These are phyloP conservation scores for Turdus rufiventris DNA, from an alignment of 2,113 vertebrate species.

Conservation along the genomic window DNA sequence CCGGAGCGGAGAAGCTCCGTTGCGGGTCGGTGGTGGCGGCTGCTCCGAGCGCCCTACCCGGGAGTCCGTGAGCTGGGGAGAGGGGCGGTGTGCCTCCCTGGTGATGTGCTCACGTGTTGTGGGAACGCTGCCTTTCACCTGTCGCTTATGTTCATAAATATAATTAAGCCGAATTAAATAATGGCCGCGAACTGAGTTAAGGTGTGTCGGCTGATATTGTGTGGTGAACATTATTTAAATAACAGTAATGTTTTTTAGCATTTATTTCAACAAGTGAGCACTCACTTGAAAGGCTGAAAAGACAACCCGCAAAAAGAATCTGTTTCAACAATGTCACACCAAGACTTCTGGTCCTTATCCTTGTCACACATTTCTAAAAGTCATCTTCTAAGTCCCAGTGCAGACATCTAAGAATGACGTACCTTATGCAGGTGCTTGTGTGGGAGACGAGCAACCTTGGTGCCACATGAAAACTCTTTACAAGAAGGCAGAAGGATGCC, in stretches of 20 bases:
- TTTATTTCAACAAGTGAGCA: background rate
- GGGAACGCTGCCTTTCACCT: background rate
- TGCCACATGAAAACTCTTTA: background rate
- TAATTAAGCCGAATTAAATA: background rate
- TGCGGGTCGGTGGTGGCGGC: background rate
- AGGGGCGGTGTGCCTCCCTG: background rate
- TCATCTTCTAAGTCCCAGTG: background rate
- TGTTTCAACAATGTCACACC: background rate
- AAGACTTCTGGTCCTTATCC: background rate
- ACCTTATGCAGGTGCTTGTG: background rate
- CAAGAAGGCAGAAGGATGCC: background rate
- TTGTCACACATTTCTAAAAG: background rate
- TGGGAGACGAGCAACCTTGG: background rate
- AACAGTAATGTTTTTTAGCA: background rate
- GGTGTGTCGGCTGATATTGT: background rate
- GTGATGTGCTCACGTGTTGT: background rate
- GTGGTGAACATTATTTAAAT: background rate
- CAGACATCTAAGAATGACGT: background rate
- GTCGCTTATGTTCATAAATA: fast-evolving
- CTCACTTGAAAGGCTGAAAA: background rate
- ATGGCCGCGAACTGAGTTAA: background rate
- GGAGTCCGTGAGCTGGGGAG: background rate
- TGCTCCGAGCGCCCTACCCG: too few relatives aligned
- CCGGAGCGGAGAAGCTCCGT: background rate
- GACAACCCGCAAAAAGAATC: background rate